Base-by-base conservation (phyloP, 2,113 vertebrate genomes). In the Argyrosomus japonicus region DNA sequence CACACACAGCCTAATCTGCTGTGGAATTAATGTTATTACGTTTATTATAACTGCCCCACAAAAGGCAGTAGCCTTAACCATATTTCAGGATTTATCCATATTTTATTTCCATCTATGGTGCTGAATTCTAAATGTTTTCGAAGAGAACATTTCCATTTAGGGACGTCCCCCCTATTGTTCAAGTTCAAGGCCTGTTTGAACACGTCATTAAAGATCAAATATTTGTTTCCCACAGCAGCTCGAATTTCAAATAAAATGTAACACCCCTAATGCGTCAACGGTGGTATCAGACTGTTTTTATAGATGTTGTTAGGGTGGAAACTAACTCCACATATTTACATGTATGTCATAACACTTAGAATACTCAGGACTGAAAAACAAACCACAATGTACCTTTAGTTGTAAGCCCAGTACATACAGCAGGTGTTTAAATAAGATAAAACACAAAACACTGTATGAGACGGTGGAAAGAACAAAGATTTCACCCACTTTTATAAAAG, bases 351-450 rank as follows among this genome's bases (percentile, higher is more conserved):
- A 51, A 50, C 27, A 68, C 36, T 68, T 18, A 0, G 14, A 25
- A 45, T 36, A 61, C 23, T 68, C 18, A 0, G 10, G 23, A 69
- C 0, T 45, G n/a, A 32, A 71, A 75, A 85, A 72, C 50, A 62
- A 61, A 81, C 71, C 56, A 45, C 57, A 75, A 15, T 21, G 47
- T 68, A 53, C 43, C 71, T 72, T 73, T 27, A 12, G 50, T 85
- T 73, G 68, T 53, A 29, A 75, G 53, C 77, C 54, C 2, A n/a
- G 51, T 17, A 53, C 63, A 68, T n/a, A 75, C 43, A 48, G 71
- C 36, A 40, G 43, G 51, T 79, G 36, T 45, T 63, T 25, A 63
- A 70, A 86, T 79, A 65, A 73, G 63, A 84, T 78, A 60, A 84
- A 71, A 50, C 50, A 73, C 57, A 21, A 81, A 68, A 77, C 56